Evolutionary conservation across 2,113 vertebrate genomes (phyloP).

Genomic region (Oophaga pumilio): DNA sequence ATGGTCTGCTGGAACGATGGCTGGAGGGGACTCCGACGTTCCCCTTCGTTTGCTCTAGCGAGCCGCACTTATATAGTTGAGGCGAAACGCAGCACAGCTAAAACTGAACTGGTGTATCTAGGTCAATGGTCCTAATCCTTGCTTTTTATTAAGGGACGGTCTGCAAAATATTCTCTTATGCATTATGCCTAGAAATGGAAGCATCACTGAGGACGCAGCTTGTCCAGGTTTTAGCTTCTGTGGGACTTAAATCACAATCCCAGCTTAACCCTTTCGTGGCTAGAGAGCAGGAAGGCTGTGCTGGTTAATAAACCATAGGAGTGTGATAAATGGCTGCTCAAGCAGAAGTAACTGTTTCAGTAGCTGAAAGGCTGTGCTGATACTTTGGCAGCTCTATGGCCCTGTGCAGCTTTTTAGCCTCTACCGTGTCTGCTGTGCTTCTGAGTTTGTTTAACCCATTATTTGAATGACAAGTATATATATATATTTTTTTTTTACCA

Average conservation of each 20-base stretch:
- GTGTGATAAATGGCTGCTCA: slow-evolving; percentile 19
- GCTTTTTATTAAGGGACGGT: slow-evolving; percentile 56
- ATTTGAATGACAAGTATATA: neutral
- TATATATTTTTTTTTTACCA: neutral
- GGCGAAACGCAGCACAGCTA: slow-evolving; percentile 47
- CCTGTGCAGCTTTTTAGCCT: neutral
- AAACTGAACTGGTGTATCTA: slow-evolving; percentile 54
- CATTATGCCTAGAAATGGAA: slow-evolving; percentile 32
- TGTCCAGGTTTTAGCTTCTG: neutral
- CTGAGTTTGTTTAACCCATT: neutral
- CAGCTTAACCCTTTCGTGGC: slow-evolving; percentile 33
- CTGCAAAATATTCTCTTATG: slow-evolving; percentile 50
- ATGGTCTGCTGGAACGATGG: slow-evolving; percentile 50
- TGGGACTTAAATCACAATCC: neutral
- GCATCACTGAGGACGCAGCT: slow-evolving; percentile 8
- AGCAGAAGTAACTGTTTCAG: slow-evolving; percentile 38
- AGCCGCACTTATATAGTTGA: slow-evolving; percentile 40
- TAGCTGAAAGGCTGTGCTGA: slow-evolving; percentile 21
- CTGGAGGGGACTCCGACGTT: slow-evolving; percentile 44
- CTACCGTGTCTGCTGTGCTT: neutral
- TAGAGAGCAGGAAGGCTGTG: neutral
- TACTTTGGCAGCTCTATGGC: slow-evolving; percentile 5
- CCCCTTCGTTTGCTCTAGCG: slow-evolving; percentile 47
- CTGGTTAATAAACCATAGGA: slow-evolving; percentile 17
- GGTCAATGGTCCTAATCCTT: slow-evolving; percentile 56